Evolutionary conservation across 2,113 vertebrate genomes (phyloP).

Genomic region (Catharus minimus): DNA sequence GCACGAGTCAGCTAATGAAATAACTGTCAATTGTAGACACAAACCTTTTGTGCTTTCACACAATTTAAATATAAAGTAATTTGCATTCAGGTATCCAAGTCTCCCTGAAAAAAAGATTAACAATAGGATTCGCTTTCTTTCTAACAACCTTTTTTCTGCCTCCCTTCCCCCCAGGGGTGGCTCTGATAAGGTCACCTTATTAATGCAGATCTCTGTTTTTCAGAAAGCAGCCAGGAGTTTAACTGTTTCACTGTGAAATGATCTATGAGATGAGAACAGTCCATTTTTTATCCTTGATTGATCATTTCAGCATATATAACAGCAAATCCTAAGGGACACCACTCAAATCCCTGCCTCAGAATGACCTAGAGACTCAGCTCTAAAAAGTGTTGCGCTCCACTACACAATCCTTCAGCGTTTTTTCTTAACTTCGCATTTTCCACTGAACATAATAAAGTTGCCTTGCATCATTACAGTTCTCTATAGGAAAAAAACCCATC

Average conservation of each 20-base stretch:
- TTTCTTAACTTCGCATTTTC: conserved; percentile 27
- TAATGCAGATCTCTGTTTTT: conserved; percentile 69
- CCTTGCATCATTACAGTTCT: conserved; percentile 32
- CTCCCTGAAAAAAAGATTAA: conserved; percentile 55
- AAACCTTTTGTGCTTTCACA: conserved; percentile 48
- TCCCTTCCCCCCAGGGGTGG: conserved; percentile 35
- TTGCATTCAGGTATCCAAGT: conserved; percentile 50
- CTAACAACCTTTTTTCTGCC: conserved; percentile 40
- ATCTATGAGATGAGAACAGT: conserved; percentile 65
- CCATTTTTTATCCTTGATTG: conserved; percentile 66
- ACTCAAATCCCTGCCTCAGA: conserved; percentile 49
- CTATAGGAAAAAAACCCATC: background rate
- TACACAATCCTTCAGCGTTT: conserved; percentile 6
- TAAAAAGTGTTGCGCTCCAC: conserved; percentile 22
- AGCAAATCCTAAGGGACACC: conserved; percentile 55
- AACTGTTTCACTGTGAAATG: conserved; percentile 69
- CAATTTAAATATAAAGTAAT: conserved; percentile 60
- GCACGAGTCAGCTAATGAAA: conserved; percentile 56
- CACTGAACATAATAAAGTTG: conserved; percentile 36
- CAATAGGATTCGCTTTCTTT: conserved; percentile 59
- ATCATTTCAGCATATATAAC: conserved; percentile 65
- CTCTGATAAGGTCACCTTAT: conserved; percentile 70
- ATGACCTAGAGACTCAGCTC: conserved; percentile 37
- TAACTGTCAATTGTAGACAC: conserved; percentile 38
- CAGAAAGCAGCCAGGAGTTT: conserved; percentile 65